Evolutionary conservation across 1,140 invertebrate species (phyloP), one percentile per base, ranked within the genome.

Genomic region (Panulirus ornatus): DNA sequence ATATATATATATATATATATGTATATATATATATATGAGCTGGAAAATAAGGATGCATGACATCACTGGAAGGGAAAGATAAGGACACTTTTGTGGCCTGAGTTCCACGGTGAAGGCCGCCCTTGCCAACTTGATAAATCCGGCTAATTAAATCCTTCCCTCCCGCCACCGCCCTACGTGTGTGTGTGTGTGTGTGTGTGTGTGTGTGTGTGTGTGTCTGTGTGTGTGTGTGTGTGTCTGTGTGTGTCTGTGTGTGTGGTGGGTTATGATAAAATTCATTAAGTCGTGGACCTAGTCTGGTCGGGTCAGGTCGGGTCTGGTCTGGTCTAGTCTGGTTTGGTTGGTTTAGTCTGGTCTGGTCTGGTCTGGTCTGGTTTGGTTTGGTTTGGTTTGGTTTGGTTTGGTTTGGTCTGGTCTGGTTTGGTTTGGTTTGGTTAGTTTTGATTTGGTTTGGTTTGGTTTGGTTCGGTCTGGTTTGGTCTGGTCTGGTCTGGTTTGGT

Each of bases 121-220:
- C 42, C 34, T 38, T 73, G 70, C 34, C 36, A 22, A 73, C 1
- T 5, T 36, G 30, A 38, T 22, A 5, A 30, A 30, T 27, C 22
- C 22, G 63, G n/a, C 22, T 6, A 30, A 27, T 22, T 6, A 30
- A 27, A 22, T 63, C 8, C 1, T n/a, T n/a, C 27, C 19, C 58
- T 27, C 27, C 58, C 58, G 19, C 58, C 58, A 63, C 27, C 27
- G 6, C 58, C 19, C 27, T n/a, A n/a, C n/a, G 66, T 70, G 66
- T 70, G 70, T 73, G 70, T 73, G 70, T 73, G 70, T 73, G 70
- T 73, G 70, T 73, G 70, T 73, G 70, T 73, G 70, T 73, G 70
- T 73, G 70, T 73, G 70, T 73, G 70, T 73, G 70, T 73, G 70
- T 36, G 70, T 73, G 70, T 73, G 70, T 73, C 34, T 73, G 70